Conservation (phyloP, 2,113 vertebrate genomes). For the Dunckerocampus dactyliophorus region DNA sequence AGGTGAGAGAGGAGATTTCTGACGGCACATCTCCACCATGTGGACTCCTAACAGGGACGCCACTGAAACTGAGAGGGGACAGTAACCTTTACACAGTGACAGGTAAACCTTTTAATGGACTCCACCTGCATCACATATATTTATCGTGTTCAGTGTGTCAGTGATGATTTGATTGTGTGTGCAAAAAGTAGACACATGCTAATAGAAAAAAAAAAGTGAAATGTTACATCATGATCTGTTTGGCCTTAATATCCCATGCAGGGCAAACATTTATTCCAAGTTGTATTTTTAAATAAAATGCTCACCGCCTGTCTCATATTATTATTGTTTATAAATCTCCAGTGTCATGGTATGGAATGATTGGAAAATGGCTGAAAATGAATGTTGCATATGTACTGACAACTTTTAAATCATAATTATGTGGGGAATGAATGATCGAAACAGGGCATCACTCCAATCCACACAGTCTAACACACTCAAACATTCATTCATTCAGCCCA, state of each 20-base stretch:
- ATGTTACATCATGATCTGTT: background rate
- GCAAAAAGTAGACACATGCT: background rate
- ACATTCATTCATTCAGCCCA: constrained; percentile 10
- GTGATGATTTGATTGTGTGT: background rate
- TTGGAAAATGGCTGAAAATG: background rate
- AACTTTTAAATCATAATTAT: constrained; percentile 1
- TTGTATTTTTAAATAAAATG: background rate
- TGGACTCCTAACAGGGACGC: constrained; percentile 59
- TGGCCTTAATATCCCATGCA: background rate
- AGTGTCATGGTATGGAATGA: background rate
- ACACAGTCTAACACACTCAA: constrained; percentile 3
- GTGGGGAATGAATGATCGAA: background rate
- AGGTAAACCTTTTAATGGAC: background rate
- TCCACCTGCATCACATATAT: background rate
- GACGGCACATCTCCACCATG: constrained; percentile 78
- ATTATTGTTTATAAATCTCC: too few species aligned
- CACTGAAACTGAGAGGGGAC: constrained; percentile 7
- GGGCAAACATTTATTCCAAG: background rate
- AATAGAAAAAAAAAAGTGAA: background rate
- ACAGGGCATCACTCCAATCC: background rate
- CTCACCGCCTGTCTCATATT: background rate
- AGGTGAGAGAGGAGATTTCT: constrained; percentile 54
- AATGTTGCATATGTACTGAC: background rate
- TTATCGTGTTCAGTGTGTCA: background rate
- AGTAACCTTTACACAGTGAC: background rate